Conservation (phyloP, 1,140 invertebrate genomes). For the Phthorimaea operculella region DNA sequence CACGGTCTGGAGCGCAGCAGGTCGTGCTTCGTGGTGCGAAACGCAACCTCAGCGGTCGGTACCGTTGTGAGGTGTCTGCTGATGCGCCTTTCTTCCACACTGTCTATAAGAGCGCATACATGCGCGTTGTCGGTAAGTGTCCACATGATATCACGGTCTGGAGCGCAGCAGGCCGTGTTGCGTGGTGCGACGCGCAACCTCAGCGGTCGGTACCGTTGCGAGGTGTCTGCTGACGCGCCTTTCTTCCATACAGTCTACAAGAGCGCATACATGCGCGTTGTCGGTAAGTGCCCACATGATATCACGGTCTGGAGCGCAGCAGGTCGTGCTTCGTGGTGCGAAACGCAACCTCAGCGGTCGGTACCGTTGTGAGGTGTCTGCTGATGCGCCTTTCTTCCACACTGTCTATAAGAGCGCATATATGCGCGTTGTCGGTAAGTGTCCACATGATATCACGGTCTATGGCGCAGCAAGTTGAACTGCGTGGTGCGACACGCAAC, state of each 20-base stretch:
- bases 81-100: conserved; percentile 89
- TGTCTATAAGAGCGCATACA: conserved; percentile 82
- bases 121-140: conserved; percentile 84
- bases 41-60: conserved; percentile 79
- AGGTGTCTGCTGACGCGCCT: too few relatives aligned
- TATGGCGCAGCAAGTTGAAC: too few relatives aligned
- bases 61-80: conserved; percentile 88
- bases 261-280: too few relatives aligned
- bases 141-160: too few relatives aligned
- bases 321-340: conserved; percentile 79
- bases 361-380: conserved; percentile 89
- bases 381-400: conserved; percentile 86
- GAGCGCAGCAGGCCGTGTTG: too few relatives aligned
- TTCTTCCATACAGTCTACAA: too few relatives aligned
- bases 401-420: conserved; percentile 84
- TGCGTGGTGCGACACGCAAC: too few relatives aligned
- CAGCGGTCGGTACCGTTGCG: too few relatives aligned
- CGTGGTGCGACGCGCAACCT: too few relatives aligned
- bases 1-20: conserved; percentile 78
- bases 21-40: conserved; percentile 80
- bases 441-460: too few relatives aligned
- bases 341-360: conserved; percentile 79
- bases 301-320: too few relatives aligned
- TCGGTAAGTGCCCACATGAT: too few relatives aligned
- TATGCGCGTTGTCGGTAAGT: conserved; percentile 84